Base-by-base conservation (phyloP, 2,888 invertebrate species). In the Ichneumon xanthorius region DNA sequence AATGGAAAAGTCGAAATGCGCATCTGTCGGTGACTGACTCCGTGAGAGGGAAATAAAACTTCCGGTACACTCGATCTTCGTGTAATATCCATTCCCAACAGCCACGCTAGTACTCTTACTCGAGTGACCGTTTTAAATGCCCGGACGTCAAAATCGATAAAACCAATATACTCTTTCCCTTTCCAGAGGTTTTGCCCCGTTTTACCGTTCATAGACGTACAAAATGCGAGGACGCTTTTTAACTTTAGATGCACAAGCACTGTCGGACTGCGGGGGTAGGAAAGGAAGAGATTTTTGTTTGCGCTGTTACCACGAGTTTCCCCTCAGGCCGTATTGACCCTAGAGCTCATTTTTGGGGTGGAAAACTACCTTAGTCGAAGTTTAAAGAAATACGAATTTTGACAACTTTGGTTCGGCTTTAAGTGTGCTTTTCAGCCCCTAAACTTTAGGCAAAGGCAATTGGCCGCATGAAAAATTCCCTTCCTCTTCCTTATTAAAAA, bases 61-160 rank as follows among this genome's bases (percentile, higher is more conserved):
- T 84, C 40, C 55, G 11, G 58, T 65, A 55, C 77, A 26, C 50
- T 72, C 76, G 67, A 77, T 72, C 55, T 80, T 81, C 68, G 68
- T 81, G 50, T 48, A 72, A 72, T 77, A 78, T 77, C 58, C 76
- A 53, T 40, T 37, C 65, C 9, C n/a, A 40, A 67, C 19, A 2
- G 40, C 11, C 26, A 19, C 40, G 40, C 65, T 6, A 1, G 1
- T 5, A 7, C 33, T 19, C 19, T 19, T 11, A 19, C 19, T 40
- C 19, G 37, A 16, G 30, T 33, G 33, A 61, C 61, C 26, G 30
- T 61, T 30, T 61, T 61, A 33, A 61, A 61, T 11, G 16, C 16
- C 30, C 30, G 9, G 61, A 33, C 61, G 61, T 26, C 14, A 50
- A 76, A 33, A 50, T 76, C 33, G 33, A 33, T 61, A 61, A 30